Percentiles rank a stretch among this genome's conserved stretches.
Conservation (phyloP, 2,888 invertebrate genomes). For the Meteorus cinctellus region DNA sequence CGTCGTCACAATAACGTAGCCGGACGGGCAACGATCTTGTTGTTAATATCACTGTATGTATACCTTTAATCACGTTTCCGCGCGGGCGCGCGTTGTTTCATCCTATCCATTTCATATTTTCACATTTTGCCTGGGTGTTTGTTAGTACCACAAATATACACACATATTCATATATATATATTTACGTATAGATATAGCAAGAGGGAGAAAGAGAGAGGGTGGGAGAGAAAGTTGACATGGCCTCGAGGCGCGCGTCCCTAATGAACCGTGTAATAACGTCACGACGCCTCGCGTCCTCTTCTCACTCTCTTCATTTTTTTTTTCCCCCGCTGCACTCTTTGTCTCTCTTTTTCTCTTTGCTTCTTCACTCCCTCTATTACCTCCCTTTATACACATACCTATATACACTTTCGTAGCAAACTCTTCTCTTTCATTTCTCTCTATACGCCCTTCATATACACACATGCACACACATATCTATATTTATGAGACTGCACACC, state of each 20-base stretch:
- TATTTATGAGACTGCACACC: neutral
- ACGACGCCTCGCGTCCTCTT: conserved; percentile 53
- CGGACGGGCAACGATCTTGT: conserved; percentile 26
- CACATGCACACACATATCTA: neutral
- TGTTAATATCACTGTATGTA: conserved; percentile 23
- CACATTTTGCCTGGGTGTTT: neutral
- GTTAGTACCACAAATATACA: neutral
- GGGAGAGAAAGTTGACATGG: conserved; percentile 40
- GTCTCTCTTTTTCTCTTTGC: neutral
- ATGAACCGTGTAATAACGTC: conserved; percentile 71
- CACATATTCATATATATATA: conserved; percentile 62
- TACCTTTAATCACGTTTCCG: neutral
- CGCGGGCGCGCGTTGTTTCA: neutral
- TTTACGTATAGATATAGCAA: conserved; percentile 41
- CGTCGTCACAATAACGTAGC: conserved; percentile 19
- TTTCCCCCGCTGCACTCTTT: neutral
- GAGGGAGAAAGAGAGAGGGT: neutral
- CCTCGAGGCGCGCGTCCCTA: conserved; percentile 60
- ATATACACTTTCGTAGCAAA: neutral
- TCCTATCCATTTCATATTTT: conserved; percentile 19
- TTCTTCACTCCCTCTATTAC: neutral
- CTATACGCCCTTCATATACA: neutral
- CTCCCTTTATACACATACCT: neutral
- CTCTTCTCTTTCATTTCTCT: neutral
- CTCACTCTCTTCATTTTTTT: conserved; percentile 21